Evolutionary conservation across 2,888 invertebrate species (phyloP).

Genomic region (Apocheima hispidaria): DNA sequence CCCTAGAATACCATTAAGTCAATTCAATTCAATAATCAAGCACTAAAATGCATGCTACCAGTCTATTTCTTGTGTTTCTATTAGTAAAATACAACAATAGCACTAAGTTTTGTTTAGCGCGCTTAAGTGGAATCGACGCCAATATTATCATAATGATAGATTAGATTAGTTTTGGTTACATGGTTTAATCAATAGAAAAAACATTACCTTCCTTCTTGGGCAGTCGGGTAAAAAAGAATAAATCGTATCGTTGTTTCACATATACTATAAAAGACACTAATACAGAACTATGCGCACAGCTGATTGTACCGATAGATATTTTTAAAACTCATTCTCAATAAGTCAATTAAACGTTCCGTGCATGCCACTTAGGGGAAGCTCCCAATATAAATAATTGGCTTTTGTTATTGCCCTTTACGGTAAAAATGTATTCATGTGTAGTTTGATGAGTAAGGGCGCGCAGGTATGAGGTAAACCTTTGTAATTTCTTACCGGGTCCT

Average conservation of each 20-base stretch:
- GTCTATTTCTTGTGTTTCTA: too few species aligned
- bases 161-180: too few species aligned
- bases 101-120: too few species aligned
- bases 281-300: constrained; percentile 64
- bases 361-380: constrained; percentile 79
- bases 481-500: background rate
- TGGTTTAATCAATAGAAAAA: too few species aligned
- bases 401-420: constrained; percentile 76
- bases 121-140: too few species aligned
- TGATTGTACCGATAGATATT: constrained; percentile 77
- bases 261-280: constrained; percentile 52
- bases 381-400: constrained; percentile 79
- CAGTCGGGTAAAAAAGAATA: too few species aligned
- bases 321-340: constrained; percentile 83
- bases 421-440: constrained; percentile 50
- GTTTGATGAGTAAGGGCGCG: constrained; percentile 29
- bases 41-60: too few species aligned
- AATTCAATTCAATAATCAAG: too few species aligned
- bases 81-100: too few species aligned
- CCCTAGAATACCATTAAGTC: too few species aligned
- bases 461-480: background rate
- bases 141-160: too few species aligned
- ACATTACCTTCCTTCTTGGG: too few species aligned
- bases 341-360: constrained; percentile 84
- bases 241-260: constrained; percentile 11